phyloP scores from a whole-genome alignment of 64 coral and sea anemone species.

The Orbicella faveolata region DNA sequence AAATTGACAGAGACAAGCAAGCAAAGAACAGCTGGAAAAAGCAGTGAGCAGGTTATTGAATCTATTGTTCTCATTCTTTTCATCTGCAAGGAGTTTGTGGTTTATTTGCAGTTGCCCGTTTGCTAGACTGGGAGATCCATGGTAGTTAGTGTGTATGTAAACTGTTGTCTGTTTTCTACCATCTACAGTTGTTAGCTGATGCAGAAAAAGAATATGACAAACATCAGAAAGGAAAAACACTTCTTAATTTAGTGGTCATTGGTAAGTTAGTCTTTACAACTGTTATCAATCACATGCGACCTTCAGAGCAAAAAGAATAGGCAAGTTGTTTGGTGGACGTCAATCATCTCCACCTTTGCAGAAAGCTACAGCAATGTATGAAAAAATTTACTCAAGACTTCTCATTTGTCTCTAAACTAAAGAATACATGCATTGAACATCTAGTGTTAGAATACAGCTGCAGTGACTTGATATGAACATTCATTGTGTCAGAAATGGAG shows the following conservation, averaged over 20 bases:
- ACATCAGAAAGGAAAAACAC: slow-evolving; percentile 73
- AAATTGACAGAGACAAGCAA: slow-evolving; percentile 51
- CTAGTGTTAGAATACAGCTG: too few species aligned
- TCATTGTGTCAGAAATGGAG: too few species aligned
- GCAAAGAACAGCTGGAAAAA: slow-evolving; percentile 5
- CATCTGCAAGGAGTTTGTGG: neutral
- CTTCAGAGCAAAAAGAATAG: neutral
- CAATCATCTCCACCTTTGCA: too few species aligned
- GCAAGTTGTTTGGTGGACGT: too few species aligned
- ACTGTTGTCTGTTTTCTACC: too few species aligned
- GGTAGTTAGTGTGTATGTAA: too few species aligned
- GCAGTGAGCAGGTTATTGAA: slow-evolving; percentile 10
- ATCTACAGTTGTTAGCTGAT: slow-evolving; percentile 29
- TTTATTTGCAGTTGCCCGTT: slow-evolving; percentile 2
- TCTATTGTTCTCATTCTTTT: neutral
- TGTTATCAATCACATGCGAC: neutral
- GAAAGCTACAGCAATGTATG: too few species aligned
- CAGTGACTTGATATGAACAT: too few species aligned
- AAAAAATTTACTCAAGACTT: too few species aligned
- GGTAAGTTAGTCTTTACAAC: slow-evolving; percentile 45
- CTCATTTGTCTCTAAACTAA: too few species aligned
- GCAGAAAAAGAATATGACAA: slow-evolving; percentile 68
- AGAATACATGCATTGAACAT: too few species aligned
- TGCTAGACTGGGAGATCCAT: neutral
- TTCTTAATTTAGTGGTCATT: slow-evolving; percentile 96